These are phyloP conservation scores for Chelonia mydas DNA, from an alignment of 2,797 vertebrate species.

Conservation along the genomic window DNA sequence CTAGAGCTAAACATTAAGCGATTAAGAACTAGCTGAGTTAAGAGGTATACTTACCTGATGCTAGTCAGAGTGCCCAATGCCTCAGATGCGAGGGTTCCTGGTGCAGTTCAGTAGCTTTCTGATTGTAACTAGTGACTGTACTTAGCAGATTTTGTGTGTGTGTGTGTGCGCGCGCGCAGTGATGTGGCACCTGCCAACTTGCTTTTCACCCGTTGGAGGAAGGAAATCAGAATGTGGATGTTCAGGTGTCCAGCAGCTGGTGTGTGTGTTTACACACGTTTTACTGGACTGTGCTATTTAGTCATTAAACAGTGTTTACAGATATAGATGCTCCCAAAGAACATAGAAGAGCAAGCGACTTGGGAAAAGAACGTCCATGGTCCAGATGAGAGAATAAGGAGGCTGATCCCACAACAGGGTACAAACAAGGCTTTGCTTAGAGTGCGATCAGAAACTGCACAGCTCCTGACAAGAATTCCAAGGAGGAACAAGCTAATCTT, in stretches of 20 bases:
- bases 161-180: background rate
- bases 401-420: background rate
- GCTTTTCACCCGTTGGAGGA: background rate
- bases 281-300: background rate
- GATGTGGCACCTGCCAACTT: background rate
- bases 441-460: constrained; percentile 10
- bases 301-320: background rate
- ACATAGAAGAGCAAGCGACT: constrained; percentile 23
- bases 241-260: background rate
- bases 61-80: background rate
- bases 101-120: background rate
- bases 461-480: background rate
- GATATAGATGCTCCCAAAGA: background rate
- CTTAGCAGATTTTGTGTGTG: background rate
- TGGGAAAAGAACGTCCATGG: constrained; percentile 24
- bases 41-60: background rate
- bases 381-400: background rate
- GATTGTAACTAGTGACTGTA: background rate
- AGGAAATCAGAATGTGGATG: background rate
- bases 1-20: background rate
- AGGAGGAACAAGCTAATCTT: background rate
- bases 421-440: background rate
- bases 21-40: background rate
- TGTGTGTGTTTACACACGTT: background rate
- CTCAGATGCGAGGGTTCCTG: background rate